Percentiles rank a stretch among this genome's conserved stretches.
phyloP scores from a whole-genome alignment of 2,113 vertebrate genomes.

The Oryzias woworae region DNA sequence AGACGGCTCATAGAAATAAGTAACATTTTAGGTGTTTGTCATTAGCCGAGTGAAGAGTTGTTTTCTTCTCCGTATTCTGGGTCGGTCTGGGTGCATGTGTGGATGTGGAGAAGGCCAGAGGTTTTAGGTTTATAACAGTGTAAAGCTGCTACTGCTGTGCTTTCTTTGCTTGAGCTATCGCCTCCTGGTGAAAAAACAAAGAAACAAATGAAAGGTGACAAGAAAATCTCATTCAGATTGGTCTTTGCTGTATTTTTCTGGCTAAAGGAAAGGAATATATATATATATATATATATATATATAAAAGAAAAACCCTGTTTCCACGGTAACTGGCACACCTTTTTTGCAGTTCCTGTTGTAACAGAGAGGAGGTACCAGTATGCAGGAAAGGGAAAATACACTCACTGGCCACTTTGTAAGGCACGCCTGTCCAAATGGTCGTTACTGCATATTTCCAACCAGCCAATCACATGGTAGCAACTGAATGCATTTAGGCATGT shows the following conservation, averaged over 20 bases:
- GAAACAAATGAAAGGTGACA: not conserved
- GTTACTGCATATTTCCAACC: too few relatives aligned
- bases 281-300: too few relatives aligned
- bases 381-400: conserved; percentile 18
- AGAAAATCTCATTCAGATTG: conserved; percentile 57
- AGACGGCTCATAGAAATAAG: conserved; percentile 29
- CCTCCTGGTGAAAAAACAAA: conserved; percentile 66
- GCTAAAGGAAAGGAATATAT: conserved; percentile 29
- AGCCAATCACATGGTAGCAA: too few relatives aligned
- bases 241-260: conserved; percentile 27
- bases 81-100: conserved; percentile 44
- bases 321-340: conserved; percentile 65
- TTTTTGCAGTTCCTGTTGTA: conserved; percentile 40
- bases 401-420: too few relatives aligned
- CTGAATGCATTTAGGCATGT: too few relatives aligned
- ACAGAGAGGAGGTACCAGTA: conserved; percentile 52
- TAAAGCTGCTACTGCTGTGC: conserved; percentile 70
- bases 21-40: conserved; percentile 14
- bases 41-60: conserved; percentile 40
- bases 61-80: conserved; percentile 25
- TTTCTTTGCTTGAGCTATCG: conserved; percentile 73
- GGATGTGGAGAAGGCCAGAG: conserved; percentile 27
- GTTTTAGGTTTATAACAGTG: conserved; percentile 30
- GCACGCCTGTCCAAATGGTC: too few relatives aligned
- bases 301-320: conserved; percentile 29